phyloP scores from a whole-genome alignment of 2,888 invertebrate genomes.

The Drosophila nr. perissopoda region DNA sequence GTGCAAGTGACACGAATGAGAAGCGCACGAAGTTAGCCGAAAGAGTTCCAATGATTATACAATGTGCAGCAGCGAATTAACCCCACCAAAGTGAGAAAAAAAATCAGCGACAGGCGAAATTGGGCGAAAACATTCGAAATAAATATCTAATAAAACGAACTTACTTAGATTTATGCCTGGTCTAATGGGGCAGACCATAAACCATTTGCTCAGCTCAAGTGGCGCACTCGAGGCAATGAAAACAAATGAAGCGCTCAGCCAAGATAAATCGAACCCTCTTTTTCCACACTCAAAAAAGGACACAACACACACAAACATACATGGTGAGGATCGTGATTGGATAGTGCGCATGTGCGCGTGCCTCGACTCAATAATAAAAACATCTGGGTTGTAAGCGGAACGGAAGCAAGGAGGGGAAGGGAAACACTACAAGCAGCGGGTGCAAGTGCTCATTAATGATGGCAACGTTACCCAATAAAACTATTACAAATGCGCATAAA shows the following conservation, averaged over 20 bases:
- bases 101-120: neutral
- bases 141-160: constrained; percentile 2
- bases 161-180: constrained; percentile 25
- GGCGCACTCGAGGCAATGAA: constrained; percentile 10
- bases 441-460: constrained; percentile 72
- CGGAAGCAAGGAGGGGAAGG: neutral
- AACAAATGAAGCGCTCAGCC: constrained; percentile 23
- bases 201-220: constrained; percentile 44
- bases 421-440: constrained; percentile 16
- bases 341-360: constrained; percentile 72
- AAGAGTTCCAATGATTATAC: constrained; percentile 64
- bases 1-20: constrained; percentile 42
- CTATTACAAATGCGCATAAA: constrained; percentile 74
- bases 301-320: constrained; percentile 12
- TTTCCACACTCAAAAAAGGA: constrained; percentile 40
- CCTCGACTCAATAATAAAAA: constrained; percentile 44
- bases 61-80: constrained; percentile 71
- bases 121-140: neutral
- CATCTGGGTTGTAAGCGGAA: constrained; percentile 51
- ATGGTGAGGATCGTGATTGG: constrained; percentile 42
- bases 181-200: constrained; percentile 45
- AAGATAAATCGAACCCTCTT: constrained; percentile 13
- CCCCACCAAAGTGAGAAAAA: constrained; percentile 50
- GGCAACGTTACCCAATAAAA: constrained; percentile 62
- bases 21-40: constrained; percentile 50